Conservation (phyloP, 1,140 invertebrate species). For the Musca vetustissima region DNA sequence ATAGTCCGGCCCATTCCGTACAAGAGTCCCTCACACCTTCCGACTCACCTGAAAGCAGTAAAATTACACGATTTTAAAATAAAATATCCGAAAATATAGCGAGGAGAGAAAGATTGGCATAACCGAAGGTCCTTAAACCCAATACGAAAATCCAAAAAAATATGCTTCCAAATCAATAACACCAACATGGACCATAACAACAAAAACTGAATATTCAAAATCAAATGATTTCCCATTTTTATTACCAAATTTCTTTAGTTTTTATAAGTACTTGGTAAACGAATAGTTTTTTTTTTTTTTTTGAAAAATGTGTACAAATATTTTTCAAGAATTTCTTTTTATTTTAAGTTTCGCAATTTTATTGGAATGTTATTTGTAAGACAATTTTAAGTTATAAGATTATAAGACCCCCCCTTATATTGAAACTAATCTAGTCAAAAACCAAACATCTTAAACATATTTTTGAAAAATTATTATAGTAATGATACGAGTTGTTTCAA, state of each 20-base stretch:
- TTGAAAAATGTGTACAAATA: neutral
- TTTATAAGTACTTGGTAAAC: too few species aligned
- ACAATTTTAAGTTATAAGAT: too few species aligned
- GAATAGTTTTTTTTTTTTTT: too few species aligned
- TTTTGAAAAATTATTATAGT: conserved; percentile 13
- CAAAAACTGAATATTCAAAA: neutral
- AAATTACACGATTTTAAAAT: conserved; percentile 49
- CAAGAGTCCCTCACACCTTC: conserved; percentile 43
- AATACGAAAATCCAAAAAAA: neutral
- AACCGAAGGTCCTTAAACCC: neutral
- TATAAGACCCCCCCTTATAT: neutral
- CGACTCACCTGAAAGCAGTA: conserved; percentile 44
- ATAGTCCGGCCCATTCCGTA: conserved; percentile 41
- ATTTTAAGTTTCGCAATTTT: neutral
- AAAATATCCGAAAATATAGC: neutral
- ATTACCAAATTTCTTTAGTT: neutral
- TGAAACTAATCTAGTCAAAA: conserved; percentile 18
- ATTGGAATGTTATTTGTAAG: neutral
- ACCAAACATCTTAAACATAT: neutral
- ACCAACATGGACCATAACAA: neutral
- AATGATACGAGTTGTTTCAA: neutral
- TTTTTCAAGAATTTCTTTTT: neutral
- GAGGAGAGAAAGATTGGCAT: neutral
- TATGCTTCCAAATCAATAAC: conserved; percentile 9
- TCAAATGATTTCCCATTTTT: neutral